These are phyloP conservation scores for Apodemia duryi DNA, from an alignment of 2,888 invertebrate genomes.

Conservation along the genomic window DNA sequence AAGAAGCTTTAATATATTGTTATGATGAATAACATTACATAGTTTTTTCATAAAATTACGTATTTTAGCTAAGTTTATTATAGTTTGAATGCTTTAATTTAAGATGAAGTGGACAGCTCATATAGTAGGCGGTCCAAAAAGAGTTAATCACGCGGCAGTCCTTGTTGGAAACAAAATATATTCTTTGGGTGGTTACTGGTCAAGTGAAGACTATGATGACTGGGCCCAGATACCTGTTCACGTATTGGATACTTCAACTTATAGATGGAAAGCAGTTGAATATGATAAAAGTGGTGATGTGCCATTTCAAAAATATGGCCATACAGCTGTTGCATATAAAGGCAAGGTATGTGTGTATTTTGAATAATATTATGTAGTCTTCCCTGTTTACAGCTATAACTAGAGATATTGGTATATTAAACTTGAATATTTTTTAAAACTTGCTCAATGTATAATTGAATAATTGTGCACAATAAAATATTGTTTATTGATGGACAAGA, in stretches of 20 bases:
- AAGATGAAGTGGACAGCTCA: slow-evolving; percentile 91
- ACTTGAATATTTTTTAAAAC: too few relatives aligned
- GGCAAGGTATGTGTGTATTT: slow-evolving; percentile 71
- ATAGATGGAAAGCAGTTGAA: slow-evolving; percentile 79
- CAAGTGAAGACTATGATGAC: slow-evolving; percentile 87
- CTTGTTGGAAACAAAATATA: slow-evolving; percentile 88
- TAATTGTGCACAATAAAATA: too few relatives aligned
- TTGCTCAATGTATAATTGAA: too few relatives aligned
- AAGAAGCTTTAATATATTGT: too few relatives aligned
- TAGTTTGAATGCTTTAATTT: slow-evolving; percentile 9
- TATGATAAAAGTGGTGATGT: slow-evolving; percentile 74
- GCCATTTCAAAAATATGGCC: slow-evolving; percentile 94
- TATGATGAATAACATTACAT: too few relatives aligned
- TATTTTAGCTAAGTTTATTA: too few relatives aligned
- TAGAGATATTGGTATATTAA: too few relatives aligned
- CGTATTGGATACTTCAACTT: slow-evolving; percentile 86
- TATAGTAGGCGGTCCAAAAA: slow-evolving; percentile 92
- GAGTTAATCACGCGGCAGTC: slow-evolving; percentile 96
- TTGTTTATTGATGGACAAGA: too few relatives aligned
- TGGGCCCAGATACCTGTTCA: slow-evolving; percentile 92
- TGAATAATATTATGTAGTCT: too few relatives aligned
- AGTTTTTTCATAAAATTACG: too few relatives aligned
- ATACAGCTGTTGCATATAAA: slow-evolving; percentile 90
- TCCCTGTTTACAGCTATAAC: too few relatives aligned
- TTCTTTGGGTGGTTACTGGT: slow-evolving; percentile 95